Percentiles rank a stretch among this genome's conserved stretches.
phyloP scores from a whole-genome alignment of 1,140 invertebrate species.

The Apis dorsata region DNA sequence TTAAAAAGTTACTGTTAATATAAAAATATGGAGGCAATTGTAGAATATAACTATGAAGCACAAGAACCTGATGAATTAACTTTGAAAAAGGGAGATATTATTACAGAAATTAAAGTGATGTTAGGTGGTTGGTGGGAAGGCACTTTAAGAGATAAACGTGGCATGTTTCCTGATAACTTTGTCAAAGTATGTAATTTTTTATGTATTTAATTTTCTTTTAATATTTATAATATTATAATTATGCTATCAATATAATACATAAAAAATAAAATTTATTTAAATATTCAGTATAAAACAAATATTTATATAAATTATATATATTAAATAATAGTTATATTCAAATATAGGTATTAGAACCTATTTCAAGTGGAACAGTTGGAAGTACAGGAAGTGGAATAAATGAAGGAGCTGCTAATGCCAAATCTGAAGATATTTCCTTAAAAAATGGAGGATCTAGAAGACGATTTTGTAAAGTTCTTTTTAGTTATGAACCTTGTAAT shows the following conservation, averaged over 20 bases:
- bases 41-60: slow-evolving; percentile 90
- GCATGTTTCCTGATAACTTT: slow-evolving; percentile 99
- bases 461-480: slow-evolving; percentile 90
- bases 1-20: slow-evolving; percentile 23
- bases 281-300: background rate
- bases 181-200: slow-evolving; percentile 83
- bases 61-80: slow-evolving; percentile 92
- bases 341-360: slow-evolving; percentile 41
- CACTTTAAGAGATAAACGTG: slow-evolving; percentile 90
- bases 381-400: slow-evolving; percentile 53
- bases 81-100: slow-evolving; percentile 93
- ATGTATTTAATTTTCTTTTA: background rate
- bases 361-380: slow-evolving; percentile 47
- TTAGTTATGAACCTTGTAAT: slow-evolving; percentile 94
- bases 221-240: background rate
- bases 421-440: slow-evolving; percentile 71
- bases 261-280: background rate
- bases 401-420: slow-evolving; percentile 42
- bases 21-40: slow-evolving; percentile 85
- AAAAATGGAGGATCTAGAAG: slow-evolving; percentile 76
- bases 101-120: slow-evolving; percentile 90
- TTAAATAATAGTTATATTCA: background rate
- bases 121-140: slow-evolving; percentile 98
- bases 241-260: background rate
- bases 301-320: background rate